Conservation (phyloP, 2,797 vertebrate species). For the Myoxocephalus aenaeus region DNA sequence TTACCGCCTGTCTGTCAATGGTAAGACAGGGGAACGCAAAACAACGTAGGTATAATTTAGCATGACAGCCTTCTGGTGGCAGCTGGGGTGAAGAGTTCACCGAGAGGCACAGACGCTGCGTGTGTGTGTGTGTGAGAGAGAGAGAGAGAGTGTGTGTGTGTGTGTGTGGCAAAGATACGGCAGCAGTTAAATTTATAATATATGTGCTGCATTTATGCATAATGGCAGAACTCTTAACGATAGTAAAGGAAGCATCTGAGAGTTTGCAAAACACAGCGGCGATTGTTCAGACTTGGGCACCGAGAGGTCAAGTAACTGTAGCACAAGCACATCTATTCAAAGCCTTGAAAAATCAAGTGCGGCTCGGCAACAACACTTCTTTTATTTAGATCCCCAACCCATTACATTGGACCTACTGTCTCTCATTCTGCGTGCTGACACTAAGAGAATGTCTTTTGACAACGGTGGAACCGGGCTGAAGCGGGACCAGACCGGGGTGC, state of each 20-base stretch:
- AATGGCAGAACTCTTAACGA: conserved; percentile 41
- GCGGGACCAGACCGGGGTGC: conserved; percentile 31
- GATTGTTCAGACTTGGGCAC: conserved; percentile 62
- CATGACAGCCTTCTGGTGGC: conserved; percentile 71
- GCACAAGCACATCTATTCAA: conserved; percentile 75
- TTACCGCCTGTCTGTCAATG: conserved; percentile 74
- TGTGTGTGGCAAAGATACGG: conserved; percentile 34
- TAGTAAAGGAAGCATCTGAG: conserved; percentile 48
- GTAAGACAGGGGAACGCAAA: conserved; percentile 46
- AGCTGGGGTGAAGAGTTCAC: conserved; percentile 79
- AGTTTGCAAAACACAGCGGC: conserved; percentile 57
- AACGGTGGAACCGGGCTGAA: conserved; percentile 70
- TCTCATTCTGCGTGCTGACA: conserved; percentile 55
- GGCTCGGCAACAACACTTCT: conserved; percentile 67
- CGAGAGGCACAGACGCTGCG: conserved; percentile 12
- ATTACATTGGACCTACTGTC: conserved; percentile 68
- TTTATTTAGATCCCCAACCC: conserved; percentile 55
- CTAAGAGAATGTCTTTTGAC: conserved; percentile 73
- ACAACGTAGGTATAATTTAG: conserved; percentile 72
- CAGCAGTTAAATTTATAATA: conserved; percentile 47
- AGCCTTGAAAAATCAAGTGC: conserved; percentile 70
- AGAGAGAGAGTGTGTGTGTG: conserved; percentile 18
- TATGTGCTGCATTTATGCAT: conserved; percentile 44
- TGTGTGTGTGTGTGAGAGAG: no score
- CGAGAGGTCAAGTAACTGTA: conserved; percentile 68